Conservation (phyloP, 2,888 invertebrate species). For the Hypselothyrea guttata region DNA sequence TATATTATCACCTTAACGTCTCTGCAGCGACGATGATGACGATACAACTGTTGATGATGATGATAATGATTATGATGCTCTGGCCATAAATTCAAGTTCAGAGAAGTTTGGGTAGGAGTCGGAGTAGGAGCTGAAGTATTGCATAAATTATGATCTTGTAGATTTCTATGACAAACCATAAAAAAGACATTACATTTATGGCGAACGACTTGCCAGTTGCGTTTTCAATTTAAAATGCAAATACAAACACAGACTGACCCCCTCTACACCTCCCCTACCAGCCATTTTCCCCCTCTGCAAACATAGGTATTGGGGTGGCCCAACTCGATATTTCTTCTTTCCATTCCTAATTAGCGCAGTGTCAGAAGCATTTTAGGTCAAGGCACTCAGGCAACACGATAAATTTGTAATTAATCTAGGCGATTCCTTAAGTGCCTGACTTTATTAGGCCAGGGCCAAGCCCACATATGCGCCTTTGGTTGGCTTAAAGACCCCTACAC, state of each 20-base stretch:
- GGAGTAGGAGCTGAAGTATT: conserved; percentile 11
- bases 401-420: conserved; percentile 57
- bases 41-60: conserved; percentile 43
- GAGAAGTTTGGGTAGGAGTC: not conserved
- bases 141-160: conserved; percentile 73
- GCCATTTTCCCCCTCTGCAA: too few relatives aligned
- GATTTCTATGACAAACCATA: conserved; percentile 71
- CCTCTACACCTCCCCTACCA: not conserved
- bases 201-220: conserved; percentile 38
- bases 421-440: conserved; percentile 30
- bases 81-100: conserved; percentile 68
- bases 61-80: conserved; percentile 25
- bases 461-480: conserved; percentile 13
- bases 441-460: conserved; percentile 25
- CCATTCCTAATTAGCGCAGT: conserved; percentile 41
- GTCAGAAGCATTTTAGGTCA: conserved; percentile 50
- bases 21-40: not conserved
- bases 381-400: conserved; percentile 41
- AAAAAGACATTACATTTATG: conserved; percentile 67
- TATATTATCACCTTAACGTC: conserved; percentile 66
- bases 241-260: conserved; percentile 16
- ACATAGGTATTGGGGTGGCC: too few relatives aligned
- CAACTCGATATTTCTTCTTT: not conserved
- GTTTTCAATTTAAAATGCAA: conserved; percentile 66
- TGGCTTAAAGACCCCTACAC: not conserved